Evolutionary conservation across 2,888 invertebrate species (phyloP).

Genomic region (Chloromyia formosa): DNA sequence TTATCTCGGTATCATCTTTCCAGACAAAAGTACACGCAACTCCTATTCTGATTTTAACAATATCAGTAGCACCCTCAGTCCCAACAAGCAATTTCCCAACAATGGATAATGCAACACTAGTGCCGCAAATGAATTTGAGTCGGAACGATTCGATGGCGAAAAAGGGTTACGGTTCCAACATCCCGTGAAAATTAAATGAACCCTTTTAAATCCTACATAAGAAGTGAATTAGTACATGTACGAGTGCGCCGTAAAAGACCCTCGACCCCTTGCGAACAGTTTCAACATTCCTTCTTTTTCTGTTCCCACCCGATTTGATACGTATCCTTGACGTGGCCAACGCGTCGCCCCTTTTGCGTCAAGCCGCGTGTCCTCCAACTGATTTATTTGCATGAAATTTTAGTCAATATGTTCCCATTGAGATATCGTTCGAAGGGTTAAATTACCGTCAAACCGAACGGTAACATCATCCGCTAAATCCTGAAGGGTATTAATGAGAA

Average conservation of each 20-base stretch:
- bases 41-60: no score
- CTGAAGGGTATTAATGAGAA: conserved; percentile 24
- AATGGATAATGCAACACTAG: neutral
- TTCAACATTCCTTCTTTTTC: neutral
- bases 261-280: neutral
- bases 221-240: conserved; percentile 41
- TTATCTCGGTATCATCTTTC: no score
- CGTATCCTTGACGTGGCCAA: neutral
- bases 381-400: conserved; percentile 42
- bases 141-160: neutral
- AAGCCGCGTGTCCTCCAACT: neutral
- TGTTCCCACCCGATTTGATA: neutral
- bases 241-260: conserved; percentile 14
- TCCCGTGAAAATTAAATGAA: conserved; percentile 44
- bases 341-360: neutral
- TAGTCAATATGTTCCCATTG: conserved; percentile 32
- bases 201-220: conserved; percentile 41
- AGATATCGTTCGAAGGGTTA: conserved; percentile 26
- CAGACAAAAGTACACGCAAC: no score
- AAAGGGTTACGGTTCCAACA: conserved; percentile 33
- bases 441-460: conserved; percentile 23
- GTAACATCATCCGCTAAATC: conserved; percentile 22
- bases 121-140: neutral
- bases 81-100: no score
- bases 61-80: no score